Base-by-base conservation (phyloP, 2,113 vertebrate species). In the Notiomystis cincta region DNA sequence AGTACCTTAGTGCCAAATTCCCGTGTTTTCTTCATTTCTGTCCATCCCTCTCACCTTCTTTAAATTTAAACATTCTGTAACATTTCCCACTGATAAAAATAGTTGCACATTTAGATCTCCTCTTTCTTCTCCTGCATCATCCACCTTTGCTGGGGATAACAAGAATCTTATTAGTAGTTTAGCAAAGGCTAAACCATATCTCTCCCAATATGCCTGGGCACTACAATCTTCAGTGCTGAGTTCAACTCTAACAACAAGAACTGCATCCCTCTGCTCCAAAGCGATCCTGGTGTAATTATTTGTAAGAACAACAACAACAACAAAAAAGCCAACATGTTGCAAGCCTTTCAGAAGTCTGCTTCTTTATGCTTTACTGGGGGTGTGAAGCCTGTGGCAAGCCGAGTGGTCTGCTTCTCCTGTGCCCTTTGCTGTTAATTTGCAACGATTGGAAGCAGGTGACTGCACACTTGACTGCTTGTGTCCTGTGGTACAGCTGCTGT, bases 401-500 rank as follows among this genome's bases (percentile, higher is more conserved):
- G 33, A 86, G 58, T 17, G 69, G 11, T 65, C 51, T 81, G 60
- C 87, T 75, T 69, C 73, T 84, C 37, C 57, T 45, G 54, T 64
- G 60, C 89, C 75, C 96, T 94, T 60, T 27, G 67, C 95, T 67
- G n/a, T 76, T 64, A 62, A 88, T 70, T 83, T 70, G 69, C 15
- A 4, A 51, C 3, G 47, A 90, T 15, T 40, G 76, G 85, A 75
- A 92, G 95, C 87, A 97, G 90, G 93, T 92, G 96, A 97, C 93
- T 89, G 82, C 91, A 97, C 93, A 95, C 92, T 96, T 92, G 78
- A 44, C 93, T 89, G 77, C 81, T 45, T 69, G 78, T 96, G 30
- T 77, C 93, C 76, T 80, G 77, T 15, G 76, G 42, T 96, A 82
- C 91, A 93, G 96, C 96, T 90, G 95, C 95, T 93, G 18, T 38